A percentile compares a stretch with the other conserved stretches of the same genome.
Evolutionary conservation across 2,888 invertebrate species (phyloP).

Genomic region (Lomographa bimaculata): DNA sequence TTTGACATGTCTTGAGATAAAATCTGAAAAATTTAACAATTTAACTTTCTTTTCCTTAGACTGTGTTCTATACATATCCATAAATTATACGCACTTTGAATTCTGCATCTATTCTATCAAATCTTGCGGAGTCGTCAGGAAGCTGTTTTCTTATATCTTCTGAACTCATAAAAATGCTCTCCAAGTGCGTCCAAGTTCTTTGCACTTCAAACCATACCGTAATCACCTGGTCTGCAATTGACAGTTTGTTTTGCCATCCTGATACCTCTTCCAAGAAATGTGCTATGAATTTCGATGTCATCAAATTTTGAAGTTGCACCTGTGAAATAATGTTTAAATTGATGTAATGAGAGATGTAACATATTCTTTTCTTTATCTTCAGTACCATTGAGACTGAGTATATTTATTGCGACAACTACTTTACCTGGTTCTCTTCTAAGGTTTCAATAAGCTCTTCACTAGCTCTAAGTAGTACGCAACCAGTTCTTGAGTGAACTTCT

Average conservation of each 20-base stretch:
- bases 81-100: conserved; percentile 90
- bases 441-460: conserved; percentile 98
- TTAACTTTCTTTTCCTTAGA: not conserved
- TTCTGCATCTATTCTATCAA: conserved; percentile 94
- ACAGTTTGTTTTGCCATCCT: conserved; percentile 95
- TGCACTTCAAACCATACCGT: conserved; percentile 98
- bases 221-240: conserved; percentile 96
- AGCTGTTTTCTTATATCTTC: conserved; percentile 97
- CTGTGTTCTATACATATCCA: too few species aligned
- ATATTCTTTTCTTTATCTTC: too few species aligned
- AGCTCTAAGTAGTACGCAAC: conserved; percentile 92
- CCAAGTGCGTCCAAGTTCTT: conserved; percentile 97
- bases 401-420: too few species aligned
- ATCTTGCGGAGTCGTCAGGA: conserved; percentile 96
- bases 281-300: conserved; percentile 98
- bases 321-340: conserved; percentile 47
- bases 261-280: conserved; percentile 98
- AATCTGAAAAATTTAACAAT: conserved; percentile 61
- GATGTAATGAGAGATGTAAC: too few species aligned
- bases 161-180: conserved; percentile 98
- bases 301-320: conserved; percentile 97
- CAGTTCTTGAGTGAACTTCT: conserved; percentile 94
- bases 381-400: too few species aligned
- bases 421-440: conserved; percentile 97
- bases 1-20: conserved; percentile 90